Evolutionary conservation across 2,113 vertebrate genomes (phyloP), one percentile per base, ranked within the genome.

Genomic region (Tichodroma muraria): DNA sequence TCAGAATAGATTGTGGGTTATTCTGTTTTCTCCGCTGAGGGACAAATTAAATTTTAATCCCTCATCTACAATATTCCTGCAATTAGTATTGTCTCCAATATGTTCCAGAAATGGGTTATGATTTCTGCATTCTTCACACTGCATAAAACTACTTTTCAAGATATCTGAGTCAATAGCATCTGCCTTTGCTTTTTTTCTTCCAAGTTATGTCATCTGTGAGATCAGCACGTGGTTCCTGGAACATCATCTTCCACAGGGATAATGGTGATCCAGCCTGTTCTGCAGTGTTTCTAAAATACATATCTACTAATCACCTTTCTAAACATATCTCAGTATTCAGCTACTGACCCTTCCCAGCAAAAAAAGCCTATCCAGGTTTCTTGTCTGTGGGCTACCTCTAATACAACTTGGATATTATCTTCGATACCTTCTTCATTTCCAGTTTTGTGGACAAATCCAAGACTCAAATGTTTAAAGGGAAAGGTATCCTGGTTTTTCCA

Each of bases 41-140:
- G 93, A n/a, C 31, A 94, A 50, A 88, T 85, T 77, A 18, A 56
- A 64, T 88, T 91, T 94, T 86, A 86, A 85, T 91, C 47, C 11
- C 38, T 70, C 12, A 40, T 94, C 60, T 85, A 44, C 27, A 28
- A 22, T 40, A 21, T 90, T 95, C 44, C n/a, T 90, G 73, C 68
- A 68, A 80, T 88, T 77, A 80, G 3, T 50, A 56, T 95, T 91
- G 54, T 90, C 54, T 83, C 47, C 30, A 82, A 0, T 66, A 47
- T 30, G 18, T 75, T 85, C 35, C 44, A 80, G 76, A 88, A 94
- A 60, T 68, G 60, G 49, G 9, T 77, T 45, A 31, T 64, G 40
- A 63, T 86, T 94, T 93, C 84, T 85, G 72, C 19, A 52, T 88
- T 73, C 38, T 93, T 91, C 65, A 52, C 23, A 19, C 47, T 65